phyloP scores from a whole-genome alignment of 2,113 vertebrate genomes.

The Xiphorhynchus elegans region DNA sequence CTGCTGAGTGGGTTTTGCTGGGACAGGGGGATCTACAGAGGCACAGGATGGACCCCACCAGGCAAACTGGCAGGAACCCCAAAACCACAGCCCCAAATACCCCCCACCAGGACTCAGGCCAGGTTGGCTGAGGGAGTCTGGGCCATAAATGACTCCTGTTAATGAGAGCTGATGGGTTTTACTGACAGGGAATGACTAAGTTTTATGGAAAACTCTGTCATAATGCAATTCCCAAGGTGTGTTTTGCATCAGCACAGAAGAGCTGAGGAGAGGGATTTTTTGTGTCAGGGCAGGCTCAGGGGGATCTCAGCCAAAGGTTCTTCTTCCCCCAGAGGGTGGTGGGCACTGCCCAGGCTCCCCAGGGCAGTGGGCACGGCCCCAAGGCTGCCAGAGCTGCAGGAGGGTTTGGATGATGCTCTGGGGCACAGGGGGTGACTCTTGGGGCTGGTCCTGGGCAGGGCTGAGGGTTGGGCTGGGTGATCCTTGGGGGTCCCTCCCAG shows the following conservation, averaged over 20 bases:
- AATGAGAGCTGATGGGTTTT: neutral
- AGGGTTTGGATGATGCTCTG: no score
- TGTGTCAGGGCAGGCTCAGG: no score
- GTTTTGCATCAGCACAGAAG: neutral
- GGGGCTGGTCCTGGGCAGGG: no score
- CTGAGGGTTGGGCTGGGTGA: no score
- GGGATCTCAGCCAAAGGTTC: no score
- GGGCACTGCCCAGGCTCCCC: no score
- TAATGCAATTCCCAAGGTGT: neutral
- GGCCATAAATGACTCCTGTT: neutral
- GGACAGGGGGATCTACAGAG: no score
- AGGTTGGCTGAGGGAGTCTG: neutral
- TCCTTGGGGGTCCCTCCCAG: no score
- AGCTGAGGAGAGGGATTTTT: neutral
- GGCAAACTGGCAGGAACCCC: neutral
- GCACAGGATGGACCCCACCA: neutral
- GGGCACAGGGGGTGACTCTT: no score
- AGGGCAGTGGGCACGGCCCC: no score
- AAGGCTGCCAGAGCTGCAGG: no score
- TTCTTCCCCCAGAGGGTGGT: no score
- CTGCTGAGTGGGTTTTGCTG: neutral
- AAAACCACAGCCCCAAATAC: neutral
- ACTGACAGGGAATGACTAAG: neutral
- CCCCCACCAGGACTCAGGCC: fast-evolving
- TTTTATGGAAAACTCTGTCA: neutral